Base-by-base conservation (phyloP, 23 tunicate genomes). In the Halocynthia aurantium region DNA sequence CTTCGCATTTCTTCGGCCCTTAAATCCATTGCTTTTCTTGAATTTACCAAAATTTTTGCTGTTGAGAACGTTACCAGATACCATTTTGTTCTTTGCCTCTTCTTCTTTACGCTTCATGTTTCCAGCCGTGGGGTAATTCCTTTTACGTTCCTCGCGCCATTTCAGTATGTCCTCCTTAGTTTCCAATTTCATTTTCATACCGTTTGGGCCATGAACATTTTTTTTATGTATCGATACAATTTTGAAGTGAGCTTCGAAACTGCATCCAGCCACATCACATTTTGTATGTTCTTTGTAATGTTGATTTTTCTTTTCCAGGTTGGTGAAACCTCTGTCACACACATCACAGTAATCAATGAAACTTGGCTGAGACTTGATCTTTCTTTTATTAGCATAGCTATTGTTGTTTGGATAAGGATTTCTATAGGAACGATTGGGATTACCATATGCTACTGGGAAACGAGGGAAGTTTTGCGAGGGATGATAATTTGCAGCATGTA, bases 271-370 rank as follows among this genome's bases (percentile, higher is more conserved):
- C 54, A 78, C 92, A 7, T 70, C 52, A 62, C 98, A 92, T 82
- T 70, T 86, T 10, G 78, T 71, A 80, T 92, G 98, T 53, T 92
- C 82, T 57, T 52, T 57, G 61, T 65, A 92, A 82, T 92, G 98
- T 80, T 86, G 88, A 6, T 22, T 6, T 62, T 86, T 92, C 55
- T 83, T 83, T 73, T 85, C 88, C 61, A 56, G 60, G 7, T 64
- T 86, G 75, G 82, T 92, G 71, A 92, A 92, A 17, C 92, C 98
- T 44, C 88, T 75, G 65, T 92, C 88, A 62, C 98, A 92, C 21
- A 86, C 98, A 19, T 92, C 98, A 75, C 98, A 92, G 80, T 61
- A 92, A 77, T 81, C 97, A 17, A 81, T 75, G 63, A 90, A 84
- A n/a, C 68, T 60, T 6, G 81, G 76, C 52, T 87, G 76, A 21